Evolutionary conservation across 2,113 vertebrate genomes (phyloP), one percentile per base, ranked within the genome.

Genomic region (Percopsis transmontana): DNA sequence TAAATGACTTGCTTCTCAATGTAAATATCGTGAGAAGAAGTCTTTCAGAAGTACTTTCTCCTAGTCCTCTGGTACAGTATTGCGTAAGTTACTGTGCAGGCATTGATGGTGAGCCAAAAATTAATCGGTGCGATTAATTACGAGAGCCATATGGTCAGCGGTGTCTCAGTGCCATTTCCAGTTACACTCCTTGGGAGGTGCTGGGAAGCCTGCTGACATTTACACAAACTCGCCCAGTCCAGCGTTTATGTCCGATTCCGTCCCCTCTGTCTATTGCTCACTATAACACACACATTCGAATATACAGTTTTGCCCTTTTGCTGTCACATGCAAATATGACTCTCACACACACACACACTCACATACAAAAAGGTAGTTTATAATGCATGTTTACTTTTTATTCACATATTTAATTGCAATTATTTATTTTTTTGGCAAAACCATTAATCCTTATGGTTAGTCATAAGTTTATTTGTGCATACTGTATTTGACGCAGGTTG

Each of bases 121-220:
- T 76, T 91, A 91, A 91, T 89, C 78, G 83, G 53, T 65, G 70
- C 85, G 80, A 93, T 92, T 91, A 91, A 91, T 91, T 91, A 92
- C 77, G 72, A 66, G 76, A 85, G 86, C 92, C 92, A 91, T 91
- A 91, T 92, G 91, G 91, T 91, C 88, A 90, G 79, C 82, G 77
- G 87, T 20, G 64, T 85, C 74, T 86, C 83, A 62, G 85, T 84
- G 87, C 84, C 91, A 83, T 90, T 87, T 92, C 80, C 82, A 82
- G 77, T 91, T 87, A 83, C 81, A 73, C 68, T 87, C 78, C 85
- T 87, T 62, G 79, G 81, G 86, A 91, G 87, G 83, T 82, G 83
- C 86, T 86, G 68, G 72, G 88, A 91, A 80, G 77, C 82, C 76
- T 85, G 87, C 86, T 91, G 90, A 89, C 89, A 90, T 92, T 90